These are phyloP conservation scores for Nephrotoma appendiculata DNA, from an alignment of 2,888 invertebrate species.

Conservation along the genomic window DNA sequence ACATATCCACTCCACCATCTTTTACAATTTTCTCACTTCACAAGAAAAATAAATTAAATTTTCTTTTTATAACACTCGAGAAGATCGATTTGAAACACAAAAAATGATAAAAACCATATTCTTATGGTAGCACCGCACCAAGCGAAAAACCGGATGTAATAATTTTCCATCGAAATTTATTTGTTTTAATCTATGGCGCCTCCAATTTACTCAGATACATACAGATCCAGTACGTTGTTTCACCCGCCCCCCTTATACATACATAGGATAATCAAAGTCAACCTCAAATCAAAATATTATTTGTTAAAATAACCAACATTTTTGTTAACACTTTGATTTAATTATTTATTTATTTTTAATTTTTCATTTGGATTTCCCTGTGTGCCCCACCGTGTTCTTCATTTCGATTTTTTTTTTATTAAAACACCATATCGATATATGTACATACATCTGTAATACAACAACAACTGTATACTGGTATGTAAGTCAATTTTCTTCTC, in stretches of 20 bases:
- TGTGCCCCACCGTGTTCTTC: not conserved
- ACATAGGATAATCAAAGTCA: not conserved
- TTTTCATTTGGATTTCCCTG: not conserved
- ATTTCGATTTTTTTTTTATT: not conserved
- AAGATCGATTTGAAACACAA: not conserved
- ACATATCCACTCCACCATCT: not conserved
- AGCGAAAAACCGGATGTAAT: not conserved
- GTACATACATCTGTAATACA: not conserved
- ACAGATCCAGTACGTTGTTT: not conserved
- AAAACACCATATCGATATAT: not conserved
- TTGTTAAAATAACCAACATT: not conserved
- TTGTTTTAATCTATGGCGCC: not conserved
- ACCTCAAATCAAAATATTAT: not conserved
- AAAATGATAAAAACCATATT: not conserved
- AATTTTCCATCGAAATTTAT: not conserved
- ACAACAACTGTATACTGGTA: not conserved
- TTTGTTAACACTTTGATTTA: not conserved
- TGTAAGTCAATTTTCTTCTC: not conserved
- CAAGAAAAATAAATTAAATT: not conserved
- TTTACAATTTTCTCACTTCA: not conserved
- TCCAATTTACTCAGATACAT: not conserved
- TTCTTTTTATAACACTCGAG: not conserved
- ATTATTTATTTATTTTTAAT: not conserved
- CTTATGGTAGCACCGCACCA: not conserved
- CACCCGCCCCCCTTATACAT: not conserved